Conservation (phyloP, 2,888 invertebrate species). For the Polietes domitor region DNA sequence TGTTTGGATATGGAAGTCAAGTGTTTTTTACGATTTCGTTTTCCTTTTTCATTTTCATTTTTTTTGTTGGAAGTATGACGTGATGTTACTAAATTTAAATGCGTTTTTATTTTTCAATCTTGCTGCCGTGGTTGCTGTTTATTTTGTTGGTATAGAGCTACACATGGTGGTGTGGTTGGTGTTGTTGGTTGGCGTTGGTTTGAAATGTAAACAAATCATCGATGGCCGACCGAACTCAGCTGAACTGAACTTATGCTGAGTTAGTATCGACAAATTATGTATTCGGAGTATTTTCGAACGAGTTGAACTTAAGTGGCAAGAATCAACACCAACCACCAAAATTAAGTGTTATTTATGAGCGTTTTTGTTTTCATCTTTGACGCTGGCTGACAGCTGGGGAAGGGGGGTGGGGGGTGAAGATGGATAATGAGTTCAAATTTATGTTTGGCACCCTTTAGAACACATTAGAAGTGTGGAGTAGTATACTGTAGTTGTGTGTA, state of each 20-base stretch:
- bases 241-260: not conserved
- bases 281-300: constrained; percentile 6
- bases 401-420: not conserved
- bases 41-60: constrained; percentile 18
- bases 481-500: not conserved
- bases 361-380: not conserved
- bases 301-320: constrained; percentile 21
- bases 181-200: not conserved
- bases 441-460: constrained; percentile 19
- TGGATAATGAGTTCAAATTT: constrained; percentile 6
- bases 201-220: constrained; percentile 58
- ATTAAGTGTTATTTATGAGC: constrained; percentile 30
- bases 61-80: constrained; percentile 47
- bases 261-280: not conserved
- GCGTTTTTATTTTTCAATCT: constrained; percentile 4
- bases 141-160: not conserved
- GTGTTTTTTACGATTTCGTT: constrained; percentile 8
- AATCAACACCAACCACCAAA: not conserved
- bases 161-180: no score
- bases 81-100: constrained; percentile 45
- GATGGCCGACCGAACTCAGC: constrained; percentile 16
- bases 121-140: constrained; percentile 5
- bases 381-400: not conserved
- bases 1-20: constrained; percentile 21
- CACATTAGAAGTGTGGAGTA: not conserved